These are phyloP conservation scores for Propithecus perrieri DNA, from an alignment of 2,797 vertebrate species.

Conservation along the genomic window DNA sequence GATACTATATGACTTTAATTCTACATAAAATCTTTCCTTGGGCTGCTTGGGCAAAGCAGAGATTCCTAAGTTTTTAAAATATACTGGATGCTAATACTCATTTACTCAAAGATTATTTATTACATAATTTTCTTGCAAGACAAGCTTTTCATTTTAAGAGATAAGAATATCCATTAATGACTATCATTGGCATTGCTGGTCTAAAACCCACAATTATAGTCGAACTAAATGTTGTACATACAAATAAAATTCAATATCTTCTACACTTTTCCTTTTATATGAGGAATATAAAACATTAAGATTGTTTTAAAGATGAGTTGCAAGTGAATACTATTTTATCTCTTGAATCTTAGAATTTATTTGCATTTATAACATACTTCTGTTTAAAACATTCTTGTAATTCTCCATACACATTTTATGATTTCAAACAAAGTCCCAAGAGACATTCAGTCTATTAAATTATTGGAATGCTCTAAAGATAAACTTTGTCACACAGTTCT, in stretches of 20 bases:
- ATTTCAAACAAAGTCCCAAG: conserved; percentile 13
- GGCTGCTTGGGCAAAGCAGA: neutral
- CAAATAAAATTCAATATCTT: neutral
- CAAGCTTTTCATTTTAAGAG: neutral
- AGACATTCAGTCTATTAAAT: conserved; percentile 33
- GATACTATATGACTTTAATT: neutral
- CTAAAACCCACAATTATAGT: neutral
- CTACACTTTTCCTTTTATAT: neutral
- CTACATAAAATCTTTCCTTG: neutral
- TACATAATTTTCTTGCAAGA: neutral
- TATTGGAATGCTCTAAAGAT: conserved; percentile 31
- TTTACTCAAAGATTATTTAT: neutral
- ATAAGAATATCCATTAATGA: neutral
- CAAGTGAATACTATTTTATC: neutral
- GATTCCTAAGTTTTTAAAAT: neutral
- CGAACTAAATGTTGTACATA: neutral
- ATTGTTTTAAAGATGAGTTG: neutral
- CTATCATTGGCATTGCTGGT: neutral
- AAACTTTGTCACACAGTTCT: neutral
- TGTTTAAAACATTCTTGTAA: neutral
- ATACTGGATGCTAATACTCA: neutral
- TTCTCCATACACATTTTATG: neutral
- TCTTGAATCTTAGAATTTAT: neutral
- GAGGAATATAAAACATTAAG: neutral
- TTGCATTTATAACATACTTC: neutral